These are phyloP conservation scores for Heterotilapia buettikoferi DNA, from an alignment of 2,113 vertebrate species.

Conservation along the genomic window DNA sequence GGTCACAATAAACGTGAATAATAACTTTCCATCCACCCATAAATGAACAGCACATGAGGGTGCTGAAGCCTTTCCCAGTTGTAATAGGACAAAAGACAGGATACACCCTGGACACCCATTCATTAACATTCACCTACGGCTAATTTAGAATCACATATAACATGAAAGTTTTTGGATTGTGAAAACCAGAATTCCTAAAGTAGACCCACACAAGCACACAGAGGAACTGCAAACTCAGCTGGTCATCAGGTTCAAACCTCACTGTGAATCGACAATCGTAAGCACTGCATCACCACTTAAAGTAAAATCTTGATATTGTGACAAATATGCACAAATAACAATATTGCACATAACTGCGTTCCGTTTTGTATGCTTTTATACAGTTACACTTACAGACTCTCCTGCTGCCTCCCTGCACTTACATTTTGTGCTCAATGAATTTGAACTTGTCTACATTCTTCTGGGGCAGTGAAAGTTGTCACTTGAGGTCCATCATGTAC, in stretches of 20 bases:
- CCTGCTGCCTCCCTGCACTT: neutral
- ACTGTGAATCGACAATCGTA: neutral
- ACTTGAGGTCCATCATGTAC: neutral
- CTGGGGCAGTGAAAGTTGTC: neutral
- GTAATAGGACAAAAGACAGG: neutral
- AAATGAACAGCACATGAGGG: neutral
- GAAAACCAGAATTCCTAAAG: no score
- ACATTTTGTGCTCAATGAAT: neutral
- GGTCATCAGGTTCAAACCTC: neutral
- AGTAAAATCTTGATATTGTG: neutral
- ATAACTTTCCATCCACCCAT: neutral
- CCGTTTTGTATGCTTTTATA: neutral
- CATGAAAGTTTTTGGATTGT: neutral
- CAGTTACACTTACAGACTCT: neutral
- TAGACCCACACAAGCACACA: neutral
- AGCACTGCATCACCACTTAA: neutral
- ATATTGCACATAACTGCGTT: neutral
- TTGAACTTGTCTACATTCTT: neutral
- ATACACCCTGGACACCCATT: no score
- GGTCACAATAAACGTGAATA: neutral
- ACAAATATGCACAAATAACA: neutral
- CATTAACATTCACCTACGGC: neutral
- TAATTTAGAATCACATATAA: neutral
- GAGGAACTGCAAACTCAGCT: neutral
- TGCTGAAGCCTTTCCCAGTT: neutral